Evolutionary conservation across 2,888 invertebrate species (phyloP), one percentile per base, ranked within the genome.

Genomic region (Eupithecia centaureata): DNA sequence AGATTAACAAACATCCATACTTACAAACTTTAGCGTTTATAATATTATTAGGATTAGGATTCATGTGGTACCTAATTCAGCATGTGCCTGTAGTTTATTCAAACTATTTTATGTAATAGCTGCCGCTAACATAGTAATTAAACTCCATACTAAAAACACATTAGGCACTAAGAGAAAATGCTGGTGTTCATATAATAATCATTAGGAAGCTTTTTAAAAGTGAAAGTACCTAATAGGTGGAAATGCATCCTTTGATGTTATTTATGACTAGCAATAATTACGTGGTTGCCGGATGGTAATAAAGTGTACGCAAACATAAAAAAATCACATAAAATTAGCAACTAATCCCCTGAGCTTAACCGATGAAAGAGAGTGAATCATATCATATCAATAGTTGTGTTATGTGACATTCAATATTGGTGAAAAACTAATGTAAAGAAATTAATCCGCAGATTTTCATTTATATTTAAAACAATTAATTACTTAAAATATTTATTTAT

Each of bases 201-300:
- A 57, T 13, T 57, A 30, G 32, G n/a, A 18, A 33, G 32, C 27
- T 30, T 32, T 57, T 57, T 30, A 18, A 22, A 57, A 32, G 57
- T 32, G 57, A 42, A 28, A 60, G 60, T 57, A n/a, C n/a, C n/a
- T n/a, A 18, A 13, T n/a, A 32, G 10, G 12, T 18, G 32, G 18
- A 22, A 18, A 57, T 32, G 32, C n/a, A 57, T 57, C 57, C 57
- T 57, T 57, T 33, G 30, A 57, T 33, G 32, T 32, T 33, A 22
- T 32, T 56, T 56, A 56, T 56, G 57, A 32, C 57, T 57, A 10
- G 32, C 18, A 56, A 56, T 57, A 57, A 57, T 56, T 56, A 28
- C 27, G n/a, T 54, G 28, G 28, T 15, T 15, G n/a, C 56, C 56
- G 56, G 56, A 56, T 56, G 32, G 1, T 15, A 12, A 28, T 30